Conservation (phyloP, 2,888 invertebrate species). For the Amphipoea oculea region DNA sequence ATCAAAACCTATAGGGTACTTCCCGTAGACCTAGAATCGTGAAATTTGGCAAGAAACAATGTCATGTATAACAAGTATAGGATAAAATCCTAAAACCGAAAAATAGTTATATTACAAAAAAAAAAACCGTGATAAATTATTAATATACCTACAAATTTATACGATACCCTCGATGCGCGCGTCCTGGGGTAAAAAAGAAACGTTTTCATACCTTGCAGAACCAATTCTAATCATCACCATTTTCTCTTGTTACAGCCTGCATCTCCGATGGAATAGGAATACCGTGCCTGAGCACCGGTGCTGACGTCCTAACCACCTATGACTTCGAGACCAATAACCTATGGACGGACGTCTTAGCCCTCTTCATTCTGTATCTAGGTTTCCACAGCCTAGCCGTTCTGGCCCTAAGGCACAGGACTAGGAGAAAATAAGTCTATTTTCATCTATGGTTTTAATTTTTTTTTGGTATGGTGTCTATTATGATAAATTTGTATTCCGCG, state of each 20-base stretch:
- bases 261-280: constrained; percentile 81
- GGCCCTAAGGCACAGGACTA: constrained; percentile 92
- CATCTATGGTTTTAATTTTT: constrained; percentile 10
- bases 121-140: no score
- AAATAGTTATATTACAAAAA: no score
- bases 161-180: no score
- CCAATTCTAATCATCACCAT: not conserved
- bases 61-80: no score
- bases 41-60: no score
- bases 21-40: no score
- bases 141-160: no score
- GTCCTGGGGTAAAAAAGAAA: not conserved
- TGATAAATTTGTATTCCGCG: constrained; percentile 54
- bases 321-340: constrained; percentile 93
- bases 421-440: constrained; percentile 84
- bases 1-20: no score
- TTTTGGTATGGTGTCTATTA: constrained; percentile 69
- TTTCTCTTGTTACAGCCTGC: constrained; percentile 47
- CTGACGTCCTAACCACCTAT: constrained; percentile 93
- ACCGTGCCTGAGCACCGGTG: constrained; percentile 93
- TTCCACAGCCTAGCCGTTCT: constrained; percentile 94
- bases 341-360: constrained; percentile 92
- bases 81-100: no score
- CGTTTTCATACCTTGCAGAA: not conserved
- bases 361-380: constrained; percentile 91